Base-by-base conservation (phyloP, 2,113 vertebrate species). In the Cyphomyrus discorhynchus region DNA sequence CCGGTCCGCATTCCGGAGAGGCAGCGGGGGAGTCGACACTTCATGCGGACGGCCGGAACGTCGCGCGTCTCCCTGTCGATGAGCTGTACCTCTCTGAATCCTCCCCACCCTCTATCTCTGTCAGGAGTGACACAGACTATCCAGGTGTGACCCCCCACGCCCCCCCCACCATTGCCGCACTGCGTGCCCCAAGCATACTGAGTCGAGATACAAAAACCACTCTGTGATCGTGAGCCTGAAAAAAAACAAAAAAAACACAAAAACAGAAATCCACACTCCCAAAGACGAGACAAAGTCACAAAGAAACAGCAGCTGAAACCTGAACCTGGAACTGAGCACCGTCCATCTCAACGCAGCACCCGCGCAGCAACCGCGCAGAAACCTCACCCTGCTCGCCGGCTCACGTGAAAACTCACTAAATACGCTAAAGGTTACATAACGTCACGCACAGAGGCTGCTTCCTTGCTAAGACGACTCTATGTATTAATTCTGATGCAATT, bases 211-310 rank as follows among this genome's bases (percentile, higher is more conserved):
- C 89, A 88, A 47, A 47, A 74, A 52, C 46, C 92, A 93, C 90
- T 89, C 93, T 93, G 93, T 94, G 92, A 94, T 94, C 93, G 58
- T 19, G 49, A 88, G 91, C 92, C 90, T 84, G 91, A 6, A 86
- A 19, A 31, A n/a, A 90, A 91, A 21, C 90, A 93, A 93, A 93
- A 90, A 90, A 92, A 94, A 93, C 91, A 93, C 52, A 45, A 3
- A 31, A 39, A 80, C n/a, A 80, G 46, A 89, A 92, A 92, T 92
- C 80, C 90, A 86, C 90, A 58, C 74, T 42, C 83, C 50, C 92
- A 86, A 91, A 91, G 91, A 91, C 90, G 86, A 50, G 88, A 85
- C n/a, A 87, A 49, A 91, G 80, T 85, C 86, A 74, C 56, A 84
- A 24, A 58, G 17, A 83, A 47, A 13, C 46, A 80, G 62, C 62